phyloP scores from a whole-genome alignment of 2,113 vertebrate species.

The Gambusia holbrooki region DNA sequence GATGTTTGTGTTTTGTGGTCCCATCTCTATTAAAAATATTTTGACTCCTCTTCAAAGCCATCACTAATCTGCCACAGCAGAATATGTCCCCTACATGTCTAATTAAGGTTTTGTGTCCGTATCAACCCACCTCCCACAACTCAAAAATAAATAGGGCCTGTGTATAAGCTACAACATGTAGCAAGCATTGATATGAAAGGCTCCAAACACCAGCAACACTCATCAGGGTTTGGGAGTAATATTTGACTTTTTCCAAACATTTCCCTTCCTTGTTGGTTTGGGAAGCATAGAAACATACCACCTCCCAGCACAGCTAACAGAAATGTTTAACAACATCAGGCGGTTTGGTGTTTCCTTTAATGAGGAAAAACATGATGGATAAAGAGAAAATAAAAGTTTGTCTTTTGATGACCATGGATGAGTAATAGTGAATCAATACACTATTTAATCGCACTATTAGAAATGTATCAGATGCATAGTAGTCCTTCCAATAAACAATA shows the following conservation, averaged over 20 bases:
- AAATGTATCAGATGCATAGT: too few species aligned
- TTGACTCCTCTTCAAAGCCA: conserved; percentile 21
- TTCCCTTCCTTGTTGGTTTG: not conserved
- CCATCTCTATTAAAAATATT: conserved; percentile 20
- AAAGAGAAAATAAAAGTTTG: too few species aligned
- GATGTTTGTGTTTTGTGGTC: conserved; percentile 12
- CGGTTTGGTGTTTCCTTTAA: conserved; percentile 10
- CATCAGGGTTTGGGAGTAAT: too few species aligned
- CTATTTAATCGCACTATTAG: too few species aligned
- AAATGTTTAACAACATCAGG: conserved; percentile 8
- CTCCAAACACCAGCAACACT: too few species aligned
- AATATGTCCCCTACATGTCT: not conserved
- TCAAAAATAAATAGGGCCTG: not conserved
- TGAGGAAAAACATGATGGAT: conserved; percentile 2
- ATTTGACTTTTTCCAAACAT: too few species aligned
- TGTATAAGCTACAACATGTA: not conserved
- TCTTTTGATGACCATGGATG: too few species aligned
- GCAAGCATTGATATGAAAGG: too few species aligned
- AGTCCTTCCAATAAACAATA: too few species aligned
- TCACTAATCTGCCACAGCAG: not conserved
- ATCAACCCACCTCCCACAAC: not conserved
- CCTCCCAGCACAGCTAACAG: conserved; percentile 26
- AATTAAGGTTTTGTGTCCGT: not conserved
- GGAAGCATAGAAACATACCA: conserved; percentile 14
- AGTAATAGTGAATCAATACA: too few species aligned